Evolutionary conservation across 37 sponge, comb jelly and placozoan species (phyloP).

Genomic region (Ephydatia muelleri): DNA sequence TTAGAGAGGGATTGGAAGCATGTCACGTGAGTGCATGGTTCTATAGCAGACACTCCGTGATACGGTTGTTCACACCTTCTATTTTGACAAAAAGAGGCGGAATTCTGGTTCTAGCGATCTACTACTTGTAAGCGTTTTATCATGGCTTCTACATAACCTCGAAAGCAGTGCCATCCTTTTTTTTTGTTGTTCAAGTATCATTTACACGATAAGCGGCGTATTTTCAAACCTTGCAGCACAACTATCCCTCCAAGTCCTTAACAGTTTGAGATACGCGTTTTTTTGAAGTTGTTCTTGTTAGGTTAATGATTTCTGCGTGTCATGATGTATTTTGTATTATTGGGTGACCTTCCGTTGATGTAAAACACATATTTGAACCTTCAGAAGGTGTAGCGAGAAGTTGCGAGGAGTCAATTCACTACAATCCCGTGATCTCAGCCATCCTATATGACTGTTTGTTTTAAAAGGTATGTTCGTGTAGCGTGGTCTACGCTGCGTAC

Average conservation of each 20-base stretch:
- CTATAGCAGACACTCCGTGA: slow-evolving; percentile 1
- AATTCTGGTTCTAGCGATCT: slow-evolving; percentile 1
- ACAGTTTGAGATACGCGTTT: slow-evolving; percentile 1
- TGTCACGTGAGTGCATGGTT: background rate
- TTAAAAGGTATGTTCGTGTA: background rate
- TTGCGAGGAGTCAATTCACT: background rate
- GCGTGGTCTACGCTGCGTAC: background rate
- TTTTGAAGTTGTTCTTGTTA: slow-evolving; percentile 1
- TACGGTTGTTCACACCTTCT: background rate
- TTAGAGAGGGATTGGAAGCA: slow-evolving; percentile 1
- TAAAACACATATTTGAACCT: background rate
- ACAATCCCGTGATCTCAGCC: background rate
- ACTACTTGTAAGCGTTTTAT: slow-evolving; percentile 1
- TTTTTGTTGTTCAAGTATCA: background rate
- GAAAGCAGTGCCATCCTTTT: background rate
- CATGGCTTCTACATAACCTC: background rate
- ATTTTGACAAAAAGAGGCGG: too few relatives aligned
- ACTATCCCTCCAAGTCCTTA: background rate
- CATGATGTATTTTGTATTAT: background rate
- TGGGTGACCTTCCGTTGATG: slow-evolving; percentile 1
- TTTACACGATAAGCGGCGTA: background rate
- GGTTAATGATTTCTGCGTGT: background rate
- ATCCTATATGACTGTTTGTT: background rate
- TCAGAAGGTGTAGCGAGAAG: background rate
- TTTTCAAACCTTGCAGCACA: background rate